phyloP scores from a whole-genome alignment of 2,888 invertebrate species.

The Lacanobia wlatinum region DNA sequence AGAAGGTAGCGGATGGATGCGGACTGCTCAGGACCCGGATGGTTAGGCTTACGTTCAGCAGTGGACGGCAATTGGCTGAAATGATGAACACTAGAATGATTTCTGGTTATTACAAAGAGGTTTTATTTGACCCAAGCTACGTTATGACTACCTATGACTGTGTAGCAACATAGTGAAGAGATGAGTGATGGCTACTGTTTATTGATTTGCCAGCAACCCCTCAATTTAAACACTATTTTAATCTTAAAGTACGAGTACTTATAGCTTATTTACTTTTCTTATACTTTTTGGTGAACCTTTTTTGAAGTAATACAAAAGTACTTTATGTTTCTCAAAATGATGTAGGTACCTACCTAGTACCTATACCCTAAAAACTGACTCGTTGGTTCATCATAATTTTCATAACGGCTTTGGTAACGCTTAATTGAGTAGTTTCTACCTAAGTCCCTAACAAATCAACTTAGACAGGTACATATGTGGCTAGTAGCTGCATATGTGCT shows the following conservation, averaged over 20 bases:
- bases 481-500: too few relatives aligned
- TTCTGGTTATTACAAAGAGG: background rate
- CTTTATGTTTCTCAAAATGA: background rate
- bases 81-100: conserved; percentile 14
- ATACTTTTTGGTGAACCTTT: too few relatives aligned
- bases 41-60: too few relatives aligned
- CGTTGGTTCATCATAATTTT: background rate
- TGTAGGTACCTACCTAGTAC: too few relatives aligned
- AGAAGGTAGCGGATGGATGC: too few relatives aligned
- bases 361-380: too few relatives aligned
- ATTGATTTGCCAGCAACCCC: background rate
- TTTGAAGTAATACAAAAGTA: too few relatives aligned
- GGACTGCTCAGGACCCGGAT: too few relatives aligned
- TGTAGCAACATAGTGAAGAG: background rate
- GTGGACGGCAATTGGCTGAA: too few relatives aligned
- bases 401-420: background rate
- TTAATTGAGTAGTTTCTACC: background rate
- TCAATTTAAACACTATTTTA: background rate
- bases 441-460: background rate
- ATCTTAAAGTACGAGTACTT: background rate
- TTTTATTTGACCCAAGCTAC: background rate
- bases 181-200: background rate
- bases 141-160: background rate
- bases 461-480: background rate
- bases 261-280: background rate